phyloP scores from a whole-genome alignment of 1,140 invertebrate genomes.

The Lepidurus apus region DNA sequence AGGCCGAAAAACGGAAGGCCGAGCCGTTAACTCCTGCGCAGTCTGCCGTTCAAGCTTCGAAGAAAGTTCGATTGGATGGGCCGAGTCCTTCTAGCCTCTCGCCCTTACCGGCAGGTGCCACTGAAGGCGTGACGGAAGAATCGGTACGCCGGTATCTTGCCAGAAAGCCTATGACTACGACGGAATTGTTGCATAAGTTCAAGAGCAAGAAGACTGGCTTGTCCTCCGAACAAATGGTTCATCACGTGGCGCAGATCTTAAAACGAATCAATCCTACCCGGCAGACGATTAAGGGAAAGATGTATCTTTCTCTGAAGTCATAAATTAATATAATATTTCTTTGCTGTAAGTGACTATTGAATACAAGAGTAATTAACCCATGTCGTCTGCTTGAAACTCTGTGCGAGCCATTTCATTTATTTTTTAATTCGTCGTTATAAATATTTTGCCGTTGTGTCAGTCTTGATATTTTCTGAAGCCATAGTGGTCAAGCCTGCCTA shows the following conservation, averaged over 20 bases:
- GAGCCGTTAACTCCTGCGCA: background rate
- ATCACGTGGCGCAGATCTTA: conserved; percentile 86
- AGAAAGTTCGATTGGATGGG: background rate
- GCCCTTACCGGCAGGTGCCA: conserved; percentile 48
- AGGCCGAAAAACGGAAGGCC: background rate
- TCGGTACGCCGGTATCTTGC: conserved; percentile 86
- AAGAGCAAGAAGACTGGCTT: conserved; percentile 90
- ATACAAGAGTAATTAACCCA: no score
- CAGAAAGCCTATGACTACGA: conserved; percentile 93
- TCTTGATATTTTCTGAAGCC: no score
- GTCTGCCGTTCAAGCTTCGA: background rate
- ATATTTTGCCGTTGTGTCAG: no score
- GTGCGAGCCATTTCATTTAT: no score
- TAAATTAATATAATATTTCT: background rate
- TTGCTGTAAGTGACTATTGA: no score
- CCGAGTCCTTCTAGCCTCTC: background rate
- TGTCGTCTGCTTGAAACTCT: no score
- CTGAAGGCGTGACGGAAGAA: conserved; percentile 89
- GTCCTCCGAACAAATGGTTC: conserved; percentile 79
- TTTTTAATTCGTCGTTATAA: no score
- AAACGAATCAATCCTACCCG: conserved; percentile 92
- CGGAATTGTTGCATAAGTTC: conserved; percentile 89
- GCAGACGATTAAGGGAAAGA: conserved; percentile 86
- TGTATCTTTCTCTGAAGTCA: conserved; percentile 77
- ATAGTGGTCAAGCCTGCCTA: no score